Conservation (phyloP, 1,140 invertebrate species). For the Papilio aristodemus region DNA sequence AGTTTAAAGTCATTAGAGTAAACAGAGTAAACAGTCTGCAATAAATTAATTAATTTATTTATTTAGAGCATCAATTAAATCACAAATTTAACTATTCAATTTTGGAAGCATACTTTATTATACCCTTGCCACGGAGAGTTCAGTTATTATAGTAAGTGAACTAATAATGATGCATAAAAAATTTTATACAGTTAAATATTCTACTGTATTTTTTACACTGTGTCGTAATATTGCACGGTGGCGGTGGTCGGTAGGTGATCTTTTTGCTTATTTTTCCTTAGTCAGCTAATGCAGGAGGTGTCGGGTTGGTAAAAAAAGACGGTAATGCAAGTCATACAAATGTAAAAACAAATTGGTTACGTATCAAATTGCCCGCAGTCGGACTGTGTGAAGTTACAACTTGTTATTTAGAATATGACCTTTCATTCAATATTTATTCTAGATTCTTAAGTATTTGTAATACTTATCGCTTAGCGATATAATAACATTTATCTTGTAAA, state of each 20-base stretch:
- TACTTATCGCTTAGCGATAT: no score
- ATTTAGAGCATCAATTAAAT: no score
- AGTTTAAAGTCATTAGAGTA: no score
- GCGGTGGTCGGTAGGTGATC: conserved; percentile 24
- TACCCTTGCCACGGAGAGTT: no score
- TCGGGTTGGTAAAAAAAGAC: conserved; percentile 43
- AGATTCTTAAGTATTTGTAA: not conserved
- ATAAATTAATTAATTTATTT: no score
- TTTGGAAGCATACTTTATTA: no score
- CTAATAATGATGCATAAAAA: no score
- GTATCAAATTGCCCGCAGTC: conserved; percentile 36
- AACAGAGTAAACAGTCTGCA: no score
- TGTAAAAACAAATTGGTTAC: conserved; percentile 40
- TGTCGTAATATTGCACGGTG: conserved; percentile 18
- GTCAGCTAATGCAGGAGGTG: conserved; percentile 46
- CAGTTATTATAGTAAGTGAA: no score
- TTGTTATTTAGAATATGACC: conserved; percentile 21
- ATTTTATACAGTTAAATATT: no score
- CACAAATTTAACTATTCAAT: no score
- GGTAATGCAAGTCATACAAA: conserved; percentile 47
- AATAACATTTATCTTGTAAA: no score
- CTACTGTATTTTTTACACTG: conserved; percentile 15
- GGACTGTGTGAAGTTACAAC: conserved; percentile 6
- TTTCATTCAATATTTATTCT: not conserved
- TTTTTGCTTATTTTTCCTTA: conserved; percentile 43